These are phyloP conservation scores for Euzetes globulus DNA, from an alignment of 2,888 invertebrate species.

Conservation along the genomic window DNA sequence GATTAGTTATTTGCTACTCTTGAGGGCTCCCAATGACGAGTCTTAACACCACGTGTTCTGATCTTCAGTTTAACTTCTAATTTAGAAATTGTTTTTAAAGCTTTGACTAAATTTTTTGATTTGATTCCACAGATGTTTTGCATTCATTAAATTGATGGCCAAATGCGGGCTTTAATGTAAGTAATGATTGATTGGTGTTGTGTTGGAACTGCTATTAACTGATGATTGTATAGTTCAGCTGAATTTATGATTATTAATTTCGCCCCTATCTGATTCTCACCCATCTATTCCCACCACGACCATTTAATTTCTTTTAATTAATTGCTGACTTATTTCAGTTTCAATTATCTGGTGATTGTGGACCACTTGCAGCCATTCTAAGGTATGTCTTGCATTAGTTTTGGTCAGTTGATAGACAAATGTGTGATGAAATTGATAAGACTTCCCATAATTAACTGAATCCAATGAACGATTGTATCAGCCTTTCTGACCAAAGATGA, in stretches of 20 bases:
- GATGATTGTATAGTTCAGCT: conserved; percentile 30
- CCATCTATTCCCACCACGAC: no score
- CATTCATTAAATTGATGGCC: no score
- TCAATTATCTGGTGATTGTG: no score
- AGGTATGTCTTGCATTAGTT: no score
- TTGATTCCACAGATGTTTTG: no score
- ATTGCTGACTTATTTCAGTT: no score
- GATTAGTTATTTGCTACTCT: conserved; percentile 28
- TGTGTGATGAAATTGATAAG: neutral
- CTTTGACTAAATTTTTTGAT: neutral
- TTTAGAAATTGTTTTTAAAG: neutral
- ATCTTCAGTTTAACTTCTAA: neutral
- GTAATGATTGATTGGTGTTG: neutral
- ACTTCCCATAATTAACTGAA: neutral
- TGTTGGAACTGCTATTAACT: neutral
- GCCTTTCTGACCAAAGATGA: conserved; percentile 3
- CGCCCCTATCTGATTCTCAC: conserved; percentile 25
- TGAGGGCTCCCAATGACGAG: conserved; percentile 14
- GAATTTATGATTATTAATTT: conserved; percentile 14
- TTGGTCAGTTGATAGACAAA: neutral
- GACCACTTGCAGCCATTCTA: no score
- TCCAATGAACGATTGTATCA: conserved; percentile 1
- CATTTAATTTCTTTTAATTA: no score
- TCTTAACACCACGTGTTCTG: neutral
- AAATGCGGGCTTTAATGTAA: neutral